These are phyloP conservation scores for Albula glossodonta DNA, from an alignment of 2,113 vertebrate genomes.

Conservation along the genomic window DNA sequence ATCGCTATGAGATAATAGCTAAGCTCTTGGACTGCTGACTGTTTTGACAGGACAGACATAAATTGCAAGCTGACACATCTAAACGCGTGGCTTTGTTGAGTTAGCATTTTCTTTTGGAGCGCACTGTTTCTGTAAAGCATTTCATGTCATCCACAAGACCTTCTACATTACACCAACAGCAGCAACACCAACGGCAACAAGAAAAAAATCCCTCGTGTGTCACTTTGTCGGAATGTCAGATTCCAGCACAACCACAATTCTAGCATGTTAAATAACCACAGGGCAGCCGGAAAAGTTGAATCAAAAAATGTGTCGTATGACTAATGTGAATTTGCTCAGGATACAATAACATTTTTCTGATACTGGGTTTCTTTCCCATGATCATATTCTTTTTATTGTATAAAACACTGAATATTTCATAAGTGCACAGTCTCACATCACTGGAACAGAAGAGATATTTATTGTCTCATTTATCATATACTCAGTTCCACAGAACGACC, in stretches of 20 bases:
- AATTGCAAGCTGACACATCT: neutral
- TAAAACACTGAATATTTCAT: neutral
- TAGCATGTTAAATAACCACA: neutral
- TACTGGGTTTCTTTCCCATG: no score
- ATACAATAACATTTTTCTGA: no score
- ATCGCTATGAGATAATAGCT: neutral
- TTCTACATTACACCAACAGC: neutral
- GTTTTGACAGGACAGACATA: neutral
- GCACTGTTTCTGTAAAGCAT: neutral
- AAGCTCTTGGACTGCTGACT: neutral
- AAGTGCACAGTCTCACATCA: neutral
- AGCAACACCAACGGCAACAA: neutral
- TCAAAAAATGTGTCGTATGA: neutral
- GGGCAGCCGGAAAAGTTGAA: neutral
- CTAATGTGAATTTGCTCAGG: neutral
- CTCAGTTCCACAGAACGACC: neutral
- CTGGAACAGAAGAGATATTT: neutral
- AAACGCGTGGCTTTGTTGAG: neutral
- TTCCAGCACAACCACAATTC: neutral
- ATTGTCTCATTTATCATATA: neutral
- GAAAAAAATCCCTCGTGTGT: no score
- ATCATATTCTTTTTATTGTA: neutral
- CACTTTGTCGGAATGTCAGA: neutral
- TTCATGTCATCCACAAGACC: neutral
- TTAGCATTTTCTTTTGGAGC: neutral